Evolutionary conservation across 2,888 invertebrate species (phyloP).

Genomic region (Podotricha telesiphe): DNA sequence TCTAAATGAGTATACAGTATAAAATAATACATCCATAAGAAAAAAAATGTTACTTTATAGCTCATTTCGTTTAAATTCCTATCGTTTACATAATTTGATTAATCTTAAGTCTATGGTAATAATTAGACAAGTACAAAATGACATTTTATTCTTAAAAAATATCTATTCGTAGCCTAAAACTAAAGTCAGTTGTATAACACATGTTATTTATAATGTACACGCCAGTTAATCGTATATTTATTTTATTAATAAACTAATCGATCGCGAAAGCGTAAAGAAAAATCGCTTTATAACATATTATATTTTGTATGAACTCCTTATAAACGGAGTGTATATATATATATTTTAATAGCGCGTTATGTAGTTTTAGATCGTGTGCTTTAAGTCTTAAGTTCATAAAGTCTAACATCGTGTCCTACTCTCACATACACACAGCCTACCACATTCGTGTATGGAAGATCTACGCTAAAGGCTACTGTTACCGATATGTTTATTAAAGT

Average conservation of each 20-base stretch:
- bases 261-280: conserved; percentile 42
- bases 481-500: conserved; percentile 80
- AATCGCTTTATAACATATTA: conserved; percentile 18
- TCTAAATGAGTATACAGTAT: conserved; percentile 78
- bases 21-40: conserved; percentile 81
- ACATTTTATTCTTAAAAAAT: conserved; percentile 78
- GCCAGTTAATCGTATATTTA: conserved; percentile 56
- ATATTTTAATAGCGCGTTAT: conserved; percentile 30
- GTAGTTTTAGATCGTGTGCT: conserved; percentile 31
- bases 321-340: conserved; percentile 37
- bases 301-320: conserved; percentile 25
- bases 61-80: conserved; percentile 78
- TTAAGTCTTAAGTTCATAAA: conserved; percentile 50
- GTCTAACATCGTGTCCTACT: conserved; percentile 50
- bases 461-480: conserved; percentile 82
- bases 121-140: conserved; percentile 84
- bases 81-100: conserved; percentile 78
- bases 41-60: conserved; percentile 65
- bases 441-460: conserved; percentile 75
- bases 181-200: conserved; percentile 80
- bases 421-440: conserved; percentile 60
- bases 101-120: conserved; percentile 80
- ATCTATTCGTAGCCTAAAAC: conserved; percentile 78
- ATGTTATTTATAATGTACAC: conserved; percentile 67
- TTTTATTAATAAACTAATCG: conserved; percentile 52